Conservation (phyloP, 2,888 invertebrate genomes). For the Athalia cordata region DNA sequence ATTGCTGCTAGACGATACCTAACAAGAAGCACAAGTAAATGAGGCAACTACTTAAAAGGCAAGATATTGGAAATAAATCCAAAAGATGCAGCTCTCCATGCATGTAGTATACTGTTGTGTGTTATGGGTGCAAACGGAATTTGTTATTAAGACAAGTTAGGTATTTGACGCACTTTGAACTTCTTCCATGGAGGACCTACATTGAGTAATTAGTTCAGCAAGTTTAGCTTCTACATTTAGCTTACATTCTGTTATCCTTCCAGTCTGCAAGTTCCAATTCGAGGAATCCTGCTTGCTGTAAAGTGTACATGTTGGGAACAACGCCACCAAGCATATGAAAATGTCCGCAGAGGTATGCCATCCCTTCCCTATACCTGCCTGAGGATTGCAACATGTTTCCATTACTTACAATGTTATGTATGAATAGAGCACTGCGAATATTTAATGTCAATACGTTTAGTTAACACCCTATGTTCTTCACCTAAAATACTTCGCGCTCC, state of each 20-base stretch:
- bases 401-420: background rate
- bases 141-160: background rate
- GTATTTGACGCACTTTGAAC: background rate
- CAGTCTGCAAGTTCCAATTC: constrained; percentile 95
- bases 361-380: constrained; percentile 78
- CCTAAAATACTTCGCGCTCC: constrained; percentile 73
- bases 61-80: background rate
- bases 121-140: background rate
- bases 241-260: constrained; percentile 91
- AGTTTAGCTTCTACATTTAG: constrained; percentile 45
- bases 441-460: background rate
- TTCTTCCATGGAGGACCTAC: background rate
- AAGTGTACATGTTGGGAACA: constrained; percentile 89
- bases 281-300: constrained; percentile 87
- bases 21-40: constrained; percentile 55
- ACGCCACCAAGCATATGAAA: constrained; percentile 88
- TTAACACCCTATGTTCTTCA: constrained; percentile 49
- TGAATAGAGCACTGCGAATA: background rate
- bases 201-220: background rate
- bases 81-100: constrained; percentile 26
- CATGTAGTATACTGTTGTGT: constrained; percentile 17
- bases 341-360: constrained; percentile 92
- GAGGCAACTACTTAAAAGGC: constrained; percentile 46
- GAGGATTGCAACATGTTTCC: constrained; percentile 52
- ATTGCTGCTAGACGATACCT: constrained; percentile 89